Evolutionary conservation across 1,140 invertebrate genomes (phyloP), one percentile per base, ranked within the genome.

Genomic region (Pseudachorutes palmiensis): DNA sequence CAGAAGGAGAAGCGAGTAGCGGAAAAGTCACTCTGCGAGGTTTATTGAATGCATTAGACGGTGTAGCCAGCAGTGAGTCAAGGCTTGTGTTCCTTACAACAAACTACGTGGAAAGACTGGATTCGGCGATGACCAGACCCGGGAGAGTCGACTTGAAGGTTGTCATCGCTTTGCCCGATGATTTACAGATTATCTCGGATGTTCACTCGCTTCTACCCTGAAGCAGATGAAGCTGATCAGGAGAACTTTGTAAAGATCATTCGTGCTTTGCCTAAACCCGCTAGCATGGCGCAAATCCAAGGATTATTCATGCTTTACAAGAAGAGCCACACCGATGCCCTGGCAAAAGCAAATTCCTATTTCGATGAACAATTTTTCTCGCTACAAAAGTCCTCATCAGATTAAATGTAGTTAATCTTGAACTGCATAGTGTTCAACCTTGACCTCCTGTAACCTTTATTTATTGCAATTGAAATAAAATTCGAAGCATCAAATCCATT

Each of bases 91-190:
- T 71, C 48, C 16, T 71, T 30, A 71, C 70, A 0, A 71, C 70
- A 16, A 71, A 71, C 33, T 66, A 68, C 58, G 45, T 68, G n/a
- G 64, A 68, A 69, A 90, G 89, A 74, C 82, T 99, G 55, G 97
- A 99, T 81, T 88, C 92, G 67, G 97, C 97, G 16, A 79, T 99
- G 24, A 89, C 98, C 59, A 82, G 97, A 69, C 97, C 97, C 2
- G 97, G 97, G 1, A 81, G 97, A 71, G 93, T 99, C 0, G 97
- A 99, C 77, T 76, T 95, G 16, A 96, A 96, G 79, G 88, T 98
- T 78, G 88, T 88, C 73, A 90, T 99, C 58, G 94, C 85, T 2
- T 88, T 92, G 81, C 97, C 93, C 74, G 86, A 86, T 59, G 76
- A 77, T 55, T 79, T 83, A 75, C 95, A 98, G n/a, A 80, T 76